Conservation (phyloP, 1,140 invertebrate genomes). For the Drosophila oshimai region DNA sequence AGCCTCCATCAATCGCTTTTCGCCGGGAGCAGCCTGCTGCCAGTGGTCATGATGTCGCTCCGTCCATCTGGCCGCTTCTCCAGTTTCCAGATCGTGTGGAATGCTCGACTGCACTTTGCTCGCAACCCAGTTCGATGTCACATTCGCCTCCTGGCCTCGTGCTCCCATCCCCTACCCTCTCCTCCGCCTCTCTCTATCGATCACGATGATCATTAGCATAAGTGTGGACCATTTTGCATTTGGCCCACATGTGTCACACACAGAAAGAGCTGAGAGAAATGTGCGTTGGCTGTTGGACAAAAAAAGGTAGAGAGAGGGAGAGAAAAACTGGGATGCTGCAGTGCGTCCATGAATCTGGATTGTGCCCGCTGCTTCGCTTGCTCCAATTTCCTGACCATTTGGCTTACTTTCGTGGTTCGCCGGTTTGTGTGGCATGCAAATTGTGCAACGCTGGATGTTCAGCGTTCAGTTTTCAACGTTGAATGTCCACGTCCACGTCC, state of each 20-base stretch:
- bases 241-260: constrained; percentile 68
- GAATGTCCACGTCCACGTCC: constrained; percentile 12
- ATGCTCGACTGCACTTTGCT: constrained; percentile 42
- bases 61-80: background rate
- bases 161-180: background rate
- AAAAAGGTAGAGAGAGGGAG: background rate
- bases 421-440: constrained; percentile 62
- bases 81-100: constrained; percentile 21
- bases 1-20: constrained; percentile 5
- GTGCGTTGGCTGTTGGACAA: constrained; percentile 46
- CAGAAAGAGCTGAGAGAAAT: constrained; percentile 22
- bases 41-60: background rate
- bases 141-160: constrained; percentile 2
- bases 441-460: constrained; percentile 49
- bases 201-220: constrained; percentile 6
- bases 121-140: constrained; percentile 30
- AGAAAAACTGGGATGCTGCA: constrained; percentile 9
- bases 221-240: constrained; percentile 31
- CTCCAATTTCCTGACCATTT: constrained; percentile 74
- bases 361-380: constrained; percentile 52
- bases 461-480: background rate
- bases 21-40: constrained; percentile 5
- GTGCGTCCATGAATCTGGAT: constrained; percentile 22
- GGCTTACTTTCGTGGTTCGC: constrained; percentile 61
- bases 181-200: background rate